A percentile compares a stretch with the other conserved stretches of the same genome.
Evolutionary conservation across 1,140 invertebrate species (phyloP).

Genomic region (honey bee (Apis mellifera)): DNA sequence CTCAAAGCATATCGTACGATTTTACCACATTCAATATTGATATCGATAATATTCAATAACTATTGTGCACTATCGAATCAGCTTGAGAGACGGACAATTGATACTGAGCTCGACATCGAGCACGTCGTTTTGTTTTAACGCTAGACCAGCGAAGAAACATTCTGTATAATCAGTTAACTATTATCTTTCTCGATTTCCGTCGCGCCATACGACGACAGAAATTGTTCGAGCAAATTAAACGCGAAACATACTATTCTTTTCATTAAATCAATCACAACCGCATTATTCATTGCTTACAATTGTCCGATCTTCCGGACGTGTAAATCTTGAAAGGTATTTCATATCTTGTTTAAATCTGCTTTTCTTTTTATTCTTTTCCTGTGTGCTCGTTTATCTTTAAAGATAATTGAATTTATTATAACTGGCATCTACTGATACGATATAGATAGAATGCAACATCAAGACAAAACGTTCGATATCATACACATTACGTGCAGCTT

Average conservation of each 20-base stretch:
- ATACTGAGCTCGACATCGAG: neutral
- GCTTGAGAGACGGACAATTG: conserved; percentile 20
- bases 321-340: neutral
- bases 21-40: conserved; percentile 16
- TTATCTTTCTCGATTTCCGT: conserved; percentile 28
- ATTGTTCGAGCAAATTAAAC: neutral
- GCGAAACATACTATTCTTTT: conserved; percentile 12
- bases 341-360: neutral
- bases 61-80: conserved; percentile 1
- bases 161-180: conserved; percentile 13
- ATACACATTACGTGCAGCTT: conserved; percentile 25
- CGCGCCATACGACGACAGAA: neutral
- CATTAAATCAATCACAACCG: neutral
- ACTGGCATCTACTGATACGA: neutral
- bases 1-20: neutral
- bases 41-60: conserved; percentile 14
- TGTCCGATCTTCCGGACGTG: neutral
- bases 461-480: neutral
- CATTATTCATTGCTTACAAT: neutral
- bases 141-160: conserved; percentile 3
- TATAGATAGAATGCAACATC: neutral
- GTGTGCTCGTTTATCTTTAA: neutral
- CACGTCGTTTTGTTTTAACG: conserved; percentile 14
- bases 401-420: conserved; percentile 23
- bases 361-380: neutral